Conservation (phyloP, 2,888 invertebrate genomes). For the Melipona beecheii region DNA sequence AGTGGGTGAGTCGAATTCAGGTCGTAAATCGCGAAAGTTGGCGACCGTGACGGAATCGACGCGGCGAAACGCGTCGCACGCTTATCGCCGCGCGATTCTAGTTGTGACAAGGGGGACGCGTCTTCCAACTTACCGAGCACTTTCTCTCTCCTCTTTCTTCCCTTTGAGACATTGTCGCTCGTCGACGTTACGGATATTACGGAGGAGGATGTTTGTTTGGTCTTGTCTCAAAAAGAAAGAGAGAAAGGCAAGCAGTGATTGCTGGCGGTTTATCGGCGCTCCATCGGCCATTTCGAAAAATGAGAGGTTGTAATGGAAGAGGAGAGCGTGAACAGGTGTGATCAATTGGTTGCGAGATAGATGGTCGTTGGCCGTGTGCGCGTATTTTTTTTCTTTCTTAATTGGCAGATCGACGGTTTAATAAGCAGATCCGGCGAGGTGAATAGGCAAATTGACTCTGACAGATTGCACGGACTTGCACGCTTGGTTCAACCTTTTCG, state of each 20-base stretch:
- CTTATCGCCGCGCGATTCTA: conserved; percentile 4
- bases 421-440: conserved; percentile 16
- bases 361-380: background rate
- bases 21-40: conserved; percentile 62
- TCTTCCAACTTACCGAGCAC: background rate
- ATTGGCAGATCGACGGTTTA: conserved; percentile 20
- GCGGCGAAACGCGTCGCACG: background rate
- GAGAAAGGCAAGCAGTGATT: conserved; percentile 7
- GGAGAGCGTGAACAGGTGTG: conserved; percentile 34
- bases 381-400: background rate
- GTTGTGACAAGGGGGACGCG: background rate
- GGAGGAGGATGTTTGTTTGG: background rate
- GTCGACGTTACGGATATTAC: conserved; percentile 5
- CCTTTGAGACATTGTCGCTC: background rate
- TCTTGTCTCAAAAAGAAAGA: background rate
- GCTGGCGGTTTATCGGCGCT: conserved; percentile 22
- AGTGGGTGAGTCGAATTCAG: conserved; percentile 63
- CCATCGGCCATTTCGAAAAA: conserved; percentile 31
- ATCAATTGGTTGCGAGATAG: conserved; percentile 25
- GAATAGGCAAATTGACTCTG: conserved; percentile 7
- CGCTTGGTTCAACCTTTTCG: background rate
- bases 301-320: conserved; percentile 27
- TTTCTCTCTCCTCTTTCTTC: background rate
- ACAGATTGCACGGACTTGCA: background rate
- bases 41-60: conserved; percentile 25